A percentile compares a stretch with the other conserved stretches of the same genome.
phyloP scores from a whole-genome alignment of 2,113 vertebrate genomes.

The Callocephalon fimbriatum region DNA sequence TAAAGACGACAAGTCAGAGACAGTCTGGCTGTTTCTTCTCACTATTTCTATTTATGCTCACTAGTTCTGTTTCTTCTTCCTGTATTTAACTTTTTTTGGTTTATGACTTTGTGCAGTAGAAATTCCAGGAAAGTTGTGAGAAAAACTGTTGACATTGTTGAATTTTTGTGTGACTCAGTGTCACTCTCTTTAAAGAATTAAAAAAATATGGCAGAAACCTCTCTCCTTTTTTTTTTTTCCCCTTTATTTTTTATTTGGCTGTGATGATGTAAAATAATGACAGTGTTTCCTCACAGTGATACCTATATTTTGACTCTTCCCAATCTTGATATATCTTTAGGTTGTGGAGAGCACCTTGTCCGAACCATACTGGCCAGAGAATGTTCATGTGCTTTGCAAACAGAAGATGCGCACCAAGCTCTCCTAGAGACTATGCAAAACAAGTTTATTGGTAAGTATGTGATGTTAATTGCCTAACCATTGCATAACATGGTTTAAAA shows the following conservation, averaged over 20 bases:
- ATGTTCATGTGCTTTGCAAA: conserved; percentile 94
- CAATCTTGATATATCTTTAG: conserved; percentile 75
- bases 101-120: neutral
- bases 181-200: neutral
- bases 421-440: conserved; percentile 99
- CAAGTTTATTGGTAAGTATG: conserved; percentile 95
- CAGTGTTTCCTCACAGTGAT: neutral
- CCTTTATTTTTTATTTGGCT: neutral
- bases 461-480: neutral
- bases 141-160: neutral
- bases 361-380: conserved; percentile 97
- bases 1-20: neutral
- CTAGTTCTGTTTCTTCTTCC: neutral
- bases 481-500: neutral
- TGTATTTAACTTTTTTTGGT: neutral
- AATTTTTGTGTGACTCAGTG: neutral
- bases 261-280: neutral
- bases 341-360: conserved; percentile 98
- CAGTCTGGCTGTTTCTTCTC: accelerated
- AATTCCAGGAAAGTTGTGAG: neutral
- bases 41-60: neutral
- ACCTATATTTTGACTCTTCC: neutral
- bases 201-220: neutral
- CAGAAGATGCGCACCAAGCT: conserved; percentile 97
- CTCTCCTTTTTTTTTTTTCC: neutral